Evolutionary conservation across 2,113 vertebrate genomes (phyloP).

Genomic region (Etia nguti): DNA sequence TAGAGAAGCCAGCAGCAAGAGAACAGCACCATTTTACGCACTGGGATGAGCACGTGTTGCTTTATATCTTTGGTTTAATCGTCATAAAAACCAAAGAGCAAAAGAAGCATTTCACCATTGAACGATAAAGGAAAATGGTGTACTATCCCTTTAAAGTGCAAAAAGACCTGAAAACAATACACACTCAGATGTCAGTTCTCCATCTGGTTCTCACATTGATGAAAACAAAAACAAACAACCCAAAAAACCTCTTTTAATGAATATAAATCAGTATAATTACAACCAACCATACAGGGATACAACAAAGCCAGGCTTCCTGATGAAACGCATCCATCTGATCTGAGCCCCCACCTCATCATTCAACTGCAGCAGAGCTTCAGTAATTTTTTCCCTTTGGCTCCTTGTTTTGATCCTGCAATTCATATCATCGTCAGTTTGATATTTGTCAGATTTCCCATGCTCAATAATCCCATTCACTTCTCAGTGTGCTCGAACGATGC

Average conservation of each 20-base stretch:
- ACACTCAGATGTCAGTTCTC: background rate
- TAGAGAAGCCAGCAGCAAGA: background rate
- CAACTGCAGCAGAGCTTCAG: background rate
- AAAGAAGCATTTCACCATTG: background rate
- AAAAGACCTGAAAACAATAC: background rate
- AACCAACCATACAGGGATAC: background rate
- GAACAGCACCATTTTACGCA: background rate
- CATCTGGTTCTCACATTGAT: background rate
- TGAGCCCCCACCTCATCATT: background rate
- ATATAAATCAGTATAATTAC: background rate
- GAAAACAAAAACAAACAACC: background rate
- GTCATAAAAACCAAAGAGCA: background rate
- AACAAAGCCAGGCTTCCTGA: background rate
- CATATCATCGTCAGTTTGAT: background rate
- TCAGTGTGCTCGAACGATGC: background rate
- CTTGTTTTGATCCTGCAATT: background rate
- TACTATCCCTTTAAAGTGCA: background rate
- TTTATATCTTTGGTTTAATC: background rate
- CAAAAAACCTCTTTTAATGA: background rate
- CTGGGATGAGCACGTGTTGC: background rate
- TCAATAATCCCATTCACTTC: background rate
- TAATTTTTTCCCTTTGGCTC: background rate
- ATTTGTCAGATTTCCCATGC: background rate
- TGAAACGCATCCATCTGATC: background rate
- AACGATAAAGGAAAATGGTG: background rate